Conservation (phyloP, 2,113 vertebrate genomes). For the Tichodroma muraria region DNA sequence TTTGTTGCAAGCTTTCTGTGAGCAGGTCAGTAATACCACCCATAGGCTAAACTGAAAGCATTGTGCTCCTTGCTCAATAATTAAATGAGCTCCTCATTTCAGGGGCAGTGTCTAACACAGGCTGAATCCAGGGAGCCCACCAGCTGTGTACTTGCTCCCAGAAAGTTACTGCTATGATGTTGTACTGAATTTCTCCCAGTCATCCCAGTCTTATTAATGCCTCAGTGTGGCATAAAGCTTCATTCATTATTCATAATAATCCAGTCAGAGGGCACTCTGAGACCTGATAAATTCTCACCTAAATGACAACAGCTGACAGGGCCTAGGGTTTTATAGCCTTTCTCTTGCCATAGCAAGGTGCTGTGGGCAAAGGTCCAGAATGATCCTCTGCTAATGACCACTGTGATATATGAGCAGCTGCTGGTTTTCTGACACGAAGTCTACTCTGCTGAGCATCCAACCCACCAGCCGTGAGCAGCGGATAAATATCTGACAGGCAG, state of each 20-base stretch:
- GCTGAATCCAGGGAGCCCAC: conserved; percentile 45
- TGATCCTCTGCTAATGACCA: conserved; percentile 87
- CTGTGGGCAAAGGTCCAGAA: conserved; percentile 86
- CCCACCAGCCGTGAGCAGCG: conserved; percentile 50
- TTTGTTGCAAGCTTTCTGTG: background rate
- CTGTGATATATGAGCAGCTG: conserved; percentile 83
- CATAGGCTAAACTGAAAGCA: conserved; percentile 30
- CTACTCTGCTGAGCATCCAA: conserved; percentile 70
- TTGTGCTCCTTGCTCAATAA: conserved; percentile 3
- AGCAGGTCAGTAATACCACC: conserved; percentile 9
- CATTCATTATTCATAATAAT: conserved; percentile 98
- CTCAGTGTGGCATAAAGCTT: conserved; percentile 82
- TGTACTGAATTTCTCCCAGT: conserved; percentile 70
- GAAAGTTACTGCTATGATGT: conserved; percentile 70
- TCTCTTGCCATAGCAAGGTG: conserved; percentile 77
- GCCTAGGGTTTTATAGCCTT: conserved; percentile 85
- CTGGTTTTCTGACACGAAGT: conserved; percentile 76
- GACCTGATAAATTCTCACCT: conserved; percentile 94
- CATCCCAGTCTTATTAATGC: conserved; percentile 91
- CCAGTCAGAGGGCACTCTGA: conserved; percentile 88
- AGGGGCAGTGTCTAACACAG: background rate
- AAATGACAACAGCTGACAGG: conserved; percentile 98
- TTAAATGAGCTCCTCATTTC: conserved; percentile 38
- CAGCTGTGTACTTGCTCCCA: conserved; percentile 55
- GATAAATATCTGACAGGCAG: conserved; percentile 67